Base-by-base conservation (phyloP, 2,113 vertebrate species). In the Collichthys lucidus region DNA sequence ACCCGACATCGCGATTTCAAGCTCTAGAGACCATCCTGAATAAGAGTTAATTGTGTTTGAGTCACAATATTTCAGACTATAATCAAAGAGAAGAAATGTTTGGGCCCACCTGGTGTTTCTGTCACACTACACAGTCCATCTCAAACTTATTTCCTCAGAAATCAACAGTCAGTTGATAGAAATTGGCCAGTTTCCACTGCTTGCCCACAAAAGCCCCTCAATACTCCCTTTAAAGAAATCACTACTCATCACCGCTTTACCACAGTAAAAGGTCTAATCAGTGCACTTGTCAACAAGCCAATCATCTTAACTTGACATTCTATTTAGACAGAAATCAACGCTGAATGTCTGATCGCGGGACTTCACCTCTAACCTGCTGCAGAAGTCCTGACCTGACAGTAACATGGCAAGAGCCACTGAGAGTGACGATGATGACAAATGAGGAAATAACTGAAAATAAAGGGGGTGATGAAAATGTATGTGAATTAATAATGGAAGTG, bases 161-260 rank as follows among this genome's bases (percentile, higher is more conserved):
- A 74, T 78, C 60, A 77, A 22, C 66, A 24, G 12, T 70, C 9
- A 40, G 35, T 66, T 35, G 16, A 31, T 74, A 52, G 53, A 70
- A 56, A 47, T 22, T 29, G 31, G 11, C 26, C 47, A 29, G 42
- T 55, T 1, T 16, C 35, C 65, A 40, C 57, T 69, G 22, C 12
- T 29, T 29, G 50, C n/a, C 56, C 74, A 46, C 61, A 70, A 64
- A 74, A 31, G 2, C 49, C 5, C 11, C 20, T 50, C 17, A 35
- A 35, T 35, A 5, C 53, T 63, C 15, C 31, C 15, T 40, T 55
- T 4, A 64, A 50, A 29, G 26, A 46, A 68, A 49, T 76, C 53
- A 77, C 79, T 78, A 73, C 62, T 89, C 83, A 62, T 75, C 83
- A 73, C 72, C 14, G 2, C 56, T 22, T 50, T 1, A 78, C 79